phyloP scores from a whole-genome alignment of 37 sponge, comb jelly and placozoan species.

The Spongilla lacustris region DNA sequence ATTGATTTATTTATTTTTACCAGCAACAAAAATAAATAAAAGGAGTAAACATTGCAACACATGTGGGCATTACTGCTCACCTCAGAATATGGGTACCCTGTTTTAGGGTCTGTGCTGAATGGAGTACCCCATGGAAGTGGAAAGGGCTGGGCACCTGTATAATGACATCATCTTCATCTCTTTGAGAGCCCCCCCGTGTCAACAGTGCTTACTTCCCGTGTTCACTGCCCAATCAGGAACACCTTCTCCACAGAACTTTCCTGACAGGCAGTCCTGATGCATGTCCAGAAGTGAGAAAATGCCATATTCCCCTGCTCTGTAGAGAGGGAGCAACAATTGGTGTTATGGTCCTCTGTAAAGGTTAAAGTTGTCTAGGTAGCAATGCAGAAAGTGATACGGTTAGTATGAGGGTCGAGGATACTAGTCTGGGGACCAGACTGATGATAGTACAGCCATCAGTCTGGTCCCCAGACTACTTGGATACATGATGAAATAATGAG shows the following conservation, averaged over 20 bases:
- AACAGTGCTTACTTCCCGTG: constrained; percentile 51
- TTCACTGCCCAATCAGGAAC: constrained; percentile 89
- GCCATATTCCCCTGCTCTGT: constrained; percentile 70
- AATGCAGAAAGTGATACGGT: too few relatives aligned
- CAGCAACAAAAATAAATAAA: not conserved
- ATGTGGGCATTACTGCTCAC: constrained; percentile 12
- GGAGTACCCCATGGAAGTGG: constrained; percentile 54
- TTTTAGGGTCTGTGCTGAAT: constrained; percentile 49
- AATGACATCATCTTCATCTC: not conserved
- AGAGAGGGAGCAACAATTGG: too few relatives aligned
- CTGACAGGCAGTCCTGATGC: constrained; percentile 87
- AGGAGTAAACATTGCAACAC: not conserved
- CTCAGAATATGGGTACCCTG: constrained; percentile 59
- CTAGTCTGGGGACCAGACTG: too few relatives aligned
- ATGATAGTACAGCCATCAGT: too few relatives aligned
- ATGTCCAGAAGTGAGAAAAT: constrained; percentile 87
- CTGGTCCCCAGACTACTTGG: too few relatives aligned
- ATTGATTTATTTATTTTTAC: too few relatives aligned
- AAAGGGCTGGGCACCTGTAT: constrained; percentile 57
- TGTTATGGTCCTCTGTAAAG: too few relatives aligned
- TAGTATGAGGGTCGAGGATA: too few relatives aligned
- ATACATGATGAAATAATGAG: too few relatives aligned
- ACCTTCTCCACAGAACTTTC: constrained; percentile 88
- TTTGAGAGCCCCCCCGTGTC: not conserved
- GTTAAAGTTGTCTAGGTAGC: too few relatives aligned